Base-by-base conservation (phyloP, 2,888 invertebrate species). In the Stenotaenia linearis region DNA sequence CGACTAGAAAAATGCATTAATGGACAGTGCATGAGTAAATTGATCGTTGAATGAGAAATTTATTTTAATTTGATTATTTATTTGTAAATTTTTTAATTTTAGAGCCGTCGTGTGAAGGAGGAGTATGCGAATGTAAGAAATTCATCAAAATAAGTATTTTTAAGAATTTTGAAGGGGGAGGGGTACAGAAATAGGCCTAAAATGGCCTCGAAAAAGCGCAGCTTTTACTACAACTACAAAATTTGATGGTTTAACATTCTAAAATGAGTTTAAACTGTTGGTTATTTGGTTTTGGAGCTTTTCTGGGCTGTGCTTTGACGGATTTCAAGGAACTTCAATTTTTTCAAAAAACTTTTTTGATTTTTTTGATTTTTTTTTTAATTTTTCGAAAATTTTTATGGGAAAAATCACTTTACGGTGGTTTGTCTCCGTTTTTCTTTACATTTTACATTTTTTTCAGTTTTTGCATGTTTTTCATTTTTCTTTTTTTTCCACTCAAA, bases 1-100 rank as follows among this genome's bases (percentile, higher is more conserved):
- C 23, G 61, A 0, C 45, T 37, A 23, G 80, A 81, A 79, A 79
- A 78, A 15, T 81, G 81, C 78, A 69, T 79, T 10, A 79, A 79
- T 21, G 77, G 78, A 25, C 76, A 50, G 21, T 81, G 81, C 69
- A 79, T 81, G 81, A 79, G 81, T 81, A 80, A 75, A 15, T 76
- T 37, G 37, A 32, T n/a, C 15, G 21, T 25, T 25, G 28, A 4
- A 56, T 21, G 23, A 15, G 9, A 15, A 74, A 74, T 74, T 74
- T 37, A 2, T 15, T 18, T 35, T n/a, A 6, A 35, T 23, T 35
- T 6, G 9, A 15, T 4, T 35, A 18, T n/a, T 18, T n/a, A 18
- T 25, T 9, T 0, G 7, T 23, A 10, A 74, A 5, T 74, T 25
- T 74, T 74, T 74, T 23, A n/a, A n/a, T 74, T 32, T 25, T 74